Conservation (phyloP, 1,140 invertebrate species). For the Acromyrmex heyeri region DNA sequence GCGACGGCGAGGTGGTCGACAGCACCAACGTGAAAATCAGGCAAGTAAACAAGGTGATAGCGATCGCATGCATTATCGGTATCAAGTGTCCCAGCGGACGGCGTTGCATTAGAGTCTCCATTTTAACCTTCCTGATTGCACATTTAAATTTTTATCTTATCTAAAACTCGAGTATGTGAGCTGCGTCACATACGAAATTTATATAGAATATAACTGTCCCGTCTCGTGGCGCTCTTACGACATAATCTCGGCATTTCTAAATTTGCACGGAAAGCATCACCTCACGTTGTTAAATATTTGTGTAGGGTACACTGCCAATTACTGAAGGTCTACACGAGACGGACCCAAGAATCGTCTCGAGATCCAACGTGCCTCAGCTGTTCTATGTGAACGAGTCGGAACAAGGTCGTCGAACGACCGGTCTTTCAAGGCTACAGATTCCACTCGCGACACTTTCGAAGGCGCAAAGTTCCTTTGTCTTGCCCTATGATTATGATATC, state of each 20-base stretch:
- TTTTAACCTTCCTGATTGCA: neutral
- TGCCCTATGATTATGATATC: constrained; percentile 48
- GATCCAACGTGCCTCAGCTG: constrained; percentile 62
- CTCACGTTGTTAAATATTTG: constrained; percentile 31
- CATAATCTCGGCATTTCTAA: neutral
- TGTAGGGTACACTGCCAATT: constrained; percentile 88
- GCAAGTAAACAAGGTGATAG: constrained; percentile 82
- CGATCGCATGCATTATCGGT: neutral
- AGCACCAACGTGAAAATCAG: constrained; percentile 91
- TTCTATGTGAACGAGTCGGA: constrained; percentile 23
- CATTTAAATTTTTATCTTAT: constrained; percentile 25
- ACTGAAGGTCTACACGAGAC: constrained; percentile 87
- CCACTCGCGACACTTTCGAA: constrained; percentile 12
- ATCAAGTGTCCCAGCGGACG: neutral
- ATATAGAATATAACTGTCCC: neutral
- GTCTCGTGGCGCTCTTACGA: no score
- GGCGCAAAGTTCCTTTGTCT: constrained; percentile 69
- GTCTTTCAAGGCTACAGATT: neutral
- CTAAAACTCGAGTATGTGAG: neutral
- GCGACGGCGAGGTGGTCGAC: constrained; percentile 93
- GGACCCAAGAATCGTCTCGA: constrained; percentile 72
- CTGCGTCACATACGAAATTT: neutral
- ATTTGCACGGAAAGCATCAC: neutral
- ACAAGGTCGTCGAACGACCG: neutral
- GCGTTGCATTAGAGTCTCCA: neutral